phyloP scores from a whole-genome alignment of 2,888 invertebrate genomes.

The Folsomia manolachei region DNA sequence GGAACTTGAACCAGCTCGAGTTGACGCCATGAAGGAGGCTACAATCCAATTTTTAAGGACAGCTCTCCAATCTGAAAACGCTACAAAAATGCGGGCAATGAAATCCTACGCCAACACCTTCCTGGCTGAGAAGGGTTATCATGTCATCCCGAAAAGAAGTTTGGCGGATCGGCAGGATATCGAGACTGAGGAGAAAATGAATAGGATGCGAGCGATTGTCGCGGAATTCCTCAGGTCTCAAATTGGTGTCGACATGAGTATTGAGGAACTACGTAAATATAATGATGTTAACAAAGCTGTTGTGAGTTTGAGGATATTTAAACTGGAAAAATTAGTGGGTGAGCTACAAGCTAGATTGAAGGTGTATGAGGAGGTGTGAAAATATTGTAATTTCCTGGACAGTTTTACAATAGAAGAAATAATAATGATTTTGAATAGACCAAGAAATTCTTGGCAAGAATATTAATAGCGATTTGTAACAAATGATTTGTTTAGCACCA shows the following conservation, averaged over 20 bases:
- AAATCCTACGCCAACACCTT: slow-evolving; percentile 19
- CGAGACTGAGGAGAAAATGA: slow-evolving; percentile 20
- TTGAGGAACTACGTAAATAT: slow-evolving; percentile 31
- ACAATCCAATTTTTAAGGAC: slow-evolving; percentile 19
- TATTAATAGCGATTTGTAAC: background rate
- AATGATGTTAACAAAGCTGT: slow-evolving; percentile 23
- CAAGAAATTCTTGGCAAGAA: background rate
- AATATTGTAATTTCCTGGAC: background rate
- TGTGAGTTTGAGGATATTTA: slow-evolving; percentile 21
- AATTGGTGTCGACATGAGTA: slow-evolving; percentile 28
- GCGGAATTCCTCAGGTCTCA: slow-evolving; percentile 24
- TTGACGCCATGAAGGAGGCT: slow-evolving; percentile 26
- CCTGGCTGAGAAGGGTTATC: slow-evolving; percentile 27
- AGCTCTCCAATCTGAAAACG: slow-evolving; percentile 10
- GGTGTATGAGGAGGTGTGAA: background rate
- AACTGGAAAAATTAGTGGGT: slow-evolving; percentile 17
- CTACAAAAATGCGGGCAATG: slow-evolving; percentile 29
- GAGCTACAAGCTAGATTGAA: background rate
- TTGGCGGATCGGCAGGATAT: slow-evolving; percentile 7
- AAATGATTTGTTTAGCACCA: background rate
- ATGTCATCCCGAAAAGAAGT: slow-evolving; percentile 17
- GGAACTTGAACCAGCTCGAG: slow-evolving; percentile 22
- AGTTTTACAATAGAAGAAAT: too few species aligned
- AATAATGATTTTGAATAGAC: too few species aligned
- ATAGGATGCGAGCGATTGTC: slow-evolving; percentile 26